Percentiles rank a stretch among this genome's conserved stretches.
phyloP scores from a whole-genome alignment of 2,888 invertebrate genomes.

The Microctonus brassicae region DNA sequence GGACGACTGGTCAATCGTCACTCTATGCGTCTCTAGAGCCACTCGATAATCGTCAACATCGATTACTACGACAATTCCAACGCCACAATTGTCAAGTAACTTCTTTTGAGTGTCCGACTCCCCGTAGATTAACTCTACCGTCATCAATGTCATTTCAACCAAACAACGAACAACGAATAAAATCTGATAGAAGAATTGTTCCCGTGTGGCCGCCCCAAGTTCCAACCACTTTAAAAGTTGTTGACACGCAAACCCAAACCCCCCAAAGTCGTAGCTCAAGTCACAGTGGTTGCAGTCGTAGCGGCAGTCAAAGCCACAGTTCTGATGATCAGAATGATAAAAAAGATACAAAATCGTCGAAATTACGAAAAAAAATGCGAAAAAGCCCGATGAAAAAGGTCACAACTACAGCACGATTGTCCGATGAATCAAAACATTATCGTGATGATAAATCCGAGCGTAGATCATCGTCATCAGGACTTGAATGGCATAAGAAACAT shows the following conservation, averaged over 20 bases:
- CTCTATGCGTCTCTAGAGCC: constrained; percentile 59
- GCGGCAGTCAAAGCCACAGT: constrained; percentile 13
- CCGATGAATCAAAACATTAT: constrained; percentile 16
- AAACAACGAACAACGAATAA: constrained; percentile 32
- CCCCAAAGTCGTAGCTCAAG: constrained; percentile 19
- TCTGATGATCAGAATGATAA: constrained; percentile 50
- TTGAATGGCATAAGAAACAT: constrained; percentile 68
- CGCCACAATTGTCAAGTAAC: constrained; percentile 62
- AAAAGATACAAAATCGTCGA: constrained; percentile 44
- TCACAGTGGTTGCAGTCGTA: constrained; percentile 15
- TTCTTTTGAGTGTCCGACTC: constrained; percentile 65
- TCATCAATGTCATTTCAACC: constrained; percentile 24
- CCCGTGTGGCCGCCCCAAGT: constrained; percentile 30
- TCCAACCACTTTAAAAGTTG: constrained; percentile 23
- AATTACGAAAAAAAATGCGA: constrained; percentile 37
- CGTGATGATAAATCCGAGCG: constrained; percentile 62
- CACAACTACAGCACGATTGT: neutral
- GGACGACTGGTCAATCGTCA: constrained; percentile 60
- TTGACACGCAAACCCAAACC: constrained; percentile 34
- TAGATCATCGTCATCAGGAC: constrained; percentile 68
- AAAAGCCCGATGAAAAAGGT: constrained; percentile 26
- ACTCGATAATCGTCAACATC: constrained; percentile 39
- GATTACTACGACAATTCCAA: constrained; percentile 30
- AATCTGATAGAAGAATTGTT: constrained; percentile 40
- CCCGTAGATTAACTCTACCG: constrained; percentile 55